Base-by-base conservation (phyloP, 2,797 vertebrate genomes). In the Dromococcyx pavoninus region DNA sequence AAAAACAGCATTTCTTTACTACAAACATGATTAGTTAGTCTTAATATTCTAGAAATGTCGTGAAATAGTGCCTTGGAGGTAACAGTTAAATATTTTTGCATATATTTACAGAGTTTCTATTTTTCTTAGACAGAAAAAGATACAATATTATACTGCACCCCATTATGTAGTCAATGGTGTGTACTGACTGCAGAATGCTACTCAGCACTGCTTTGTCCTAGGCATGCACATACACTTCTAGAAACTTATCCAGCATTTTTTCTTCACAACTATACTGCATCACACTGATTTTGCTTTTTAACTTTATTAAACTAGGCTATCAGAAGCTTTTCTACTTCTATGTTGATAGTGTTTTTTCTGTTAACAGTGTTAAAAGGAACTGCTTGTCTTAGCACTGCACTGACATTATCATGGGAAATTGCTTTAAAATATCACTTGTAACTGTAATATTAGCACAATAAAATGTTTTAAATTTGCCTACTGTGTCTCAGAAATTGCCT, bases 401-500 rank as follows among this genome's bases (percentile, higher is more conserved):
- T 80, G 80, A 67, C 88, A 88, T 95, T 91, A 94, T 76, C 50
- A 24, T 6, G 39, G 65, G 35, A 94, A 85, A 94, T 77, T 71
- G 86, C 66, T 87, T 67, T 88, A 94, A 95, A 96, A 91, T 85
- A 94, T 77, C 90, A 89, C 83, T 91, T 74, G 73, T 57, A 95
- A 76, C 77, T 69, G 93, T 23, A 95, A 85, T 89, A 89, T 95
- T 95, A 95, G 83, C 91, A 72, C 83, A 92, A 79, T 82, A 89
- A 87, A 94, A 92, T 74, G 86, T 81, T 95, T 94, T 72, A 91
- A 73, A 95, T 91, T 94, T 92, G 91, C 81, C 89, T 76, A 14
- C 81, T 74, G 94, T 50, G 90, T 62, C 92, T 88, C 92, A 89
- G 81, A 95, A 94, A 94, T 94, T 78, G 39, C 84, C 79, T 86